These are phyloP conservation scores for Chunga burmeisteri DNA, from an alignment of 2,113 vertebrate species.

Conservation along the genomic window DNA sequence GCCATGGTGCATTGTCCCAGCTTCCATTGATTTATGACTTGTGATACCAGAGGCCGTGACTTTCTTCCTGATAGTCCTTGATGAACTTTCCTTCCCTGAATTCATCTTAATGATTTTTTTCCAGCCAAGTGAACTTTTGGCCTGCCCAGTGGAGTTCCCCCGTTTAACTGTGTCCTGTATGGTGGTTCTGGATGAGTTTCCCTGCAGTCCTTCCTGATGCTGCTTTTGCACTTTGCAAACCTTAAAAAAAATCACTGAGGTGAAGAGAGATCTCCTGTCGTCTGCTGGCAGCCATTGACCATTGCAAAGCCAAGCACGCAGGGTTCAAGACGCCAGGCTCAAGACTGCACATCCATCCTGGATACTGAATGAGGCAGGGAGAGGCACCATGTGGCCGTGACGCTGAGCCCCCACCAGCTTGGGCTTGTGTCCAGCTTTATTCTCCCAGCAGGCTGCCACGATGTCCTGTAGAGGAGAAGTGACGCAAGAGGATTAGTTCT, in stretches of 20 bases:
- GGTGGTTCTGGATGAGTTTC: not conserved
- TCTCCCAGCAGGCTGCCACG: not conserved
- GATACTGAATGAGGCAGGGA: not conserved
- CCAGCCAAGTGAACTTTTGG: not conserved
- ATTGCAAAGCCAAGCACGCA: not conserved
- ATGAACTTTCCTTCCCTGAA: constrained; percentile 27
- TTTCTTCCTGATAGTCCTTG: not conserved
- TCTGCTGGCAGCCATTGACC: not conserved
- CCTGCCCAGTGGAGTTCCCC: not conserved
- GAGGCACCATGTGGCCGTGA: accelerated
- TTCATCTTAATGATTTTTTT: not conserved
- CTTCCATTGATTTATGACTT: not conserved
- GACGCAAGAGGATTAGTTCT: not conserved
- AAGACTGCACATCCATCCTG: accelerated
- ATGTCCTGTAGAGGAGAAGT: not conserved
- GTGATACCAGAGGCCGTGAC: not conserved
- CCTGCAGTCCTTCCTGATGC: not conserved
- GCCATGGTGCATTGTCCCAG: not conserved
- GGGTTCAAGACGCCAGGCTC: accelerated
- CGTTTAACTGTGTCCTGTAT: accelerated
- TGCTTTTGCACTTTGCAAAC: not conserved
- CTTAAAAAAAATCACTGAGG: not conserved
- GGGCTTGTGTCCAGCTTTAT: not conserved
- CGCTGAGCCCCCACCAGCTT: not conserved
- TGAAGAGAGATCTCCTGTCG: not conserved